phyloP scores from a whole-genome alignment of 64 coral and sea anemone species.

The Pocillopora verrucosa region DNA sequence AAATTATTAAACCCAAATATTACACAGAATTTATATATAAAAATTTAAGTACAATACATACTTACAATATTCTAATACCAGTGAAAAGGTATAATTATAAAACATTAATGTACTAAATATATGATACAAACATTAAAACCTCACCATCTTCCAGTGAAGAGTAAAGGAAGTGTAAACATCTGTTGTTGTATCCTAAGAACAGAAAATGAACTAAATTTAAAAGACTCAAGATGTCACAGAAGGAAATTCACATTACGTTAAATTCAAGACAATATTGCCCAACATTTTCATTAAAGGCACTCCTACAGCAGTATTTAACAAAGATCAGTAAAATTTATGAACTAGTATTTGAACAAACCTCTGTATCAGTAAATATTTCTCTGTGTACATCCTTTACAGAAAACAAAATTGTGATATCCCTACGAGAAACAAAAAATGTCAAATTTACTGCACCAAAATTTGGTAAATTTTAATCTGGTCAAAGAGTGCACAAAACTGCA shows the following conservation, averaged over 20 bases:
- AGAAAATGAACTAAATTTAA: not conserved
- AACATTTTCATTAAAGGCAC: too few species aligned
- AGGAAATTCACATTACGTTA: too few species aligned
- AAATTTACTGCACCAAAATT: not conserved
- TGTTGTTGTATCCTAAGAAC: not conserved
- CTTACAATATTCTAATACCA: not conserved
- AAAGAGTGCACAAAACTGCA: too few species aligned
- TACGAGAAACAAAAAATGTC: not conserved
- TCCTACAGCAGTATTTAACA: too few species aligned
- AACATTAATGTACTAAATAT: not conserved
- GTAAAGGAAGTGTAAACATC: slow-evolving; percentile 4
- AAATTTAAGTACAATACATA: too few species aligned
- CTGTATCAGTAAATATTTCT: slow-evolving; percentile 15
- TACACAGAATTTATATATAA: too few species aligned
- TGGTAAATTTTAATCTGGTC: too few species aligned
- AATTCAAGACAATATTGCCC: too few species aligned
- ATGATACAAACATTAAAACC: not conserved
- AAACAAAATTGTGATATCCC: slow-evolving; percentile 26
- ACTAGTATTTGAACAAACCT: not conserved
- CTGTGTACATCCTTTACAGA: not conserved
- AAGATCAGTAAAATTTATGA: not conserved
- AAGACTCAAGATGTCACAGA: not conserved
- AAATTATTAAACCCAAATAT: too few species aligned
- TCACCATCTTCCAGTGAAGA: slow-evolving; percentile 40
- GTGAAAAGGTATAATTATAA: not conserved